Conservation (phyloP, 1,140 invertebrate species). For the Sesamia nonagrioides region DNA sequence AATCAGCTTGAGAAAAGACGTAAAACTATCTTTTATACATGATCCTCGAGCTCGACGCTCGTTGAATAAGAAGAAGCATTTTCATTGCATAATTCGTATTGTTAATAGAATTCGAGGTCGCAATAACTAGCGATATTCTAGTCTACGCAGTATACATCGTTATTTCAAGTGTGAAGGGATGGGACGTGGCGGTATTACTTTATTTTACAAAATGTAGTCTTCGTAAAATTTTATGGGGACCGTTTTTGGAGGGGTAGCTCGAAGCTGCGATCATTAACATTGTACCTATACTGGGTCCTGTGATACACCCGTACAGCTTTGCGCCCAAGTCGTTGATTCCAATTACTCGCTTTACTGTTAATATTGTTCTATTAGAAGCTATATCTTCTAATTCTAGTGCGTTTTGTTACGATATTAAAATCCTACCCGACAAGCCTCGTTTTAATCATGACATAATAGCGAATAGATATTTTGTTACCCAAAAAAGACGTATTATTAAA, state of each 20-base stretch:
- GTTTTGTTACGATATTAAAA: constrained; percentile 29
- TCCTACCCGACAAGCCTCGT: not conserved
- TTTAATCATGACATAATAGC: not conserved
- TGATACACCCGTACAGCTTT: constrained; percentile 45
- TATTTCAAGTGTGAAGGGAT: constrained; percentile 54
- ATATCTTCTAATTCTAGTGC: constrained; percentile 44
- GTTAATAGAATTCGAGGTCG: constrained; percentile 29
- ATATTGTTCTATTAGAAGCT: constrained; percentile 51
- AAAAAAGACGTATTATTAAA: constrained; percentile 3
- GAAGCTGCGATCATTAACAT: constrained; percentile 67
- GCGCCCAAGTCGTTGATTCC: constrained; percentile 63
- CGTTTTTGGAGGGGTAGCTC: constrained; percentile 59
- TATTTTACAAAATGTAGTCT: constrained; percentile 76
- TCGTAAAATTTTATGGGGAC: constrained; percentile 76
- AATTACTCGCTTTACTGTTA: constrained; percentile 62
- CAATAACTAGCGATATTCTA: constrained; percentile 35
- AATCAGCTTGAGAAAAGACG: no score
- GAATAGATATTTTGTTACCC: not conserved
- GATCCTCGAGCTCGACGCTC: no score
- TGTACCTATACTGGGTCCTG: constrained; percentile 59
- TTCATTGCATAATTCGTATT: constrained; percentile 16
- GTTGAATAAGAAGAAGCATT: not conserved
- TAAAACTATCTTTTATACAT: no score
- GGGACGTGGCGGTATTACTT: constrained; percentile 63
- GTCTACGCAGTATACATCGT: constrained; percentile 27